Base-by-base conservation (phyloP, 2,797 vertebrate species). In the Typhlichthys eigenmanni region DNA sequence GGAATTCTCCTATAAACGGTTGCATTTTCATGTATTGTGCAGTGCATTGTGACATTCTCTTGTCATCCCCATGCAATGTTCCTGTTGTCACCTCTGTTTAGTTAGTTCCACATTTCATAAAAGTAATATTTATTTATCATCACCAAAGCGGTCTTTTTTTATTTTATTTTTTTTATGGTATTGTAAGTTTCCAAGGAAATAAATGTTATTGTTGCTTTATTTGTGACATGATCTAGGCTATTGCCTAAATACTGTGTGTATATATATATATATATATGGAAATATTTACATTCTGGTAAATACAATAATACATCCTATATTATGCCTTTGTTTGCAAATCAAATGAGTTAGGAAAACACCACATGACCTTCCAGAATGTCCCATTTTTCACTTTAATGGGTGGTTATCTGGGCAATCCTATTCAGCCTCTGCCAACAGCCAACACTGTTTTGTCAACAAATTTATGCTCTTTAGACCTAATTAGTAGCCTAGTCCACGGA, bases 401-500 rank as follows among this genome's bases (percentile, higher is more conserved):
- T 38, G 56, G 60, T 45, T 65, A 53, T 54, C 79, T 38, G 56
- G 60, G 47, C 67, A 53, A 55, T 80, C 70, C 85, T 50, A 79
- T 87, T 90, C 75, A 86, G 62, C 58, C 38, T 13, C 32, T 29
- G 24, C 24, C 24, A 29, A 29, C 24, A 29, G 24, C 24, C 19
- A 60, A 48, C 71, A 68, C 58, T 68, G 71, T 79, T 79, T 71
- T 85, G 64, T 70, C 57, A 81, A 75, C 83, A 85, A 84, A 90
- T 90, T 89, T 88, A 88, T 87, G 84, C 56, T 51, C 78, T 74
- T 70, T 57, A 68, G 66, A 68, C 77, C 85, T 85, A 71, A 87
- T 89, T 85, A 57, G 84, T 85, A 90, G 83, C 85, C 85, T 85
- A 89, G 83, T 85, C 85, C 69, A 53, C 70, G 76, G 58, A 71